Conservation (phyloP, 2,113 vertebrate genomes). For the Melierax canorus region DNA sequence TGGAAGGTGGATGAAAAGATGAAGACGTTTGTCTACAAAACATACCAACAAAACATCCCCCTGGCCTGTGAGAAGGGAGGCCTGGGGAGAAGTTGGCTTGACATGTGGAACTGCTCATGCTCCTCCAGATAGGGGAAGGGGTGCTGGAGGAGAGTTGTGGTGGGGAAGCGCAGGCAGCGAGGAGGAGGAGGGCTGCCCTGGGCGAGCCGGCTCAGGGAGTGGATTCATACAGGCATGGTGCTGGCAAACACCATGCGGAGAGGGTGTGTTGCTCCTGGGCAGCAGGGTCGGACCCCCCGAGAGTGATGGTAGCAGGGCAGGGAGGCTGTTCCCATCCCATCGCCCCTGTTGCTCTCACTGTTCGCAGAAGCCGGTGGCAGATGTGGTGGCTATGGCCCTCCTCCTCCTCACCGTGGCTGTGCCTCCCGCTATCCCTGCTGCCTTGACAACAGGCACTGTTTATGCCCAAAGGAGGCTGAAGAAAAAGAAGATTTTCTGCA, state of each 20-base stretch:
- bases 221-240: slow-evolving; percentile 10
- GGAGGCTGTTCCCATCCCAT: background rate
- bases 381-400: slow-evolving; percentile 41
- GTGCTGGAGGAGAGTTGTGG: background rate
- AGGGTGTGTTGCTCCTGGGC: background rate
- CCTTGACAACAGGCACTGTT: slow-evolving; percentile 68
- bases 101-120: background rate
- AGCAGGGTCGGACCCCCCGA: fast-evolving
- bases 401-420: slow-evolving; percentile 58
- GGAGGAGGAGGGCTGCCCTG: background rate
- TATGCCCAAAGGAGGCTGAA: slow-evolving; percentile 72
- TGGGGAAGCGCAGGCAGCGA: background rate
- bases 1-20: background rate
- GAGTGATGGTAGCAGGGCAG: background rate
- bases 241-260: slow-evolving; percentile 52
- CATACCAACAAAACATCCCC: background rate
- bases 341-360: background rate
- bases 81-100: background rate
- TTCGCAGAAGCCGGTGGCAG: slow-evolving; percentile 11
- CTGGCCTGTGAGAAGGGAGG: background rate
- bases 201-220: slow-evolving; percentile 20
- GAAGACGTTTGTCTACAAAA: background rate
- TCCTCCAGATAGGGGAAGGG: background rate
- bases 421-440: slow-evolving; percentile 60
- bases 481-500: slow-evolving; percentile 70